Base-by-base conservation (phyloP, 2,797 vertebrate genomes). In the Botia kubotai region DNA sequence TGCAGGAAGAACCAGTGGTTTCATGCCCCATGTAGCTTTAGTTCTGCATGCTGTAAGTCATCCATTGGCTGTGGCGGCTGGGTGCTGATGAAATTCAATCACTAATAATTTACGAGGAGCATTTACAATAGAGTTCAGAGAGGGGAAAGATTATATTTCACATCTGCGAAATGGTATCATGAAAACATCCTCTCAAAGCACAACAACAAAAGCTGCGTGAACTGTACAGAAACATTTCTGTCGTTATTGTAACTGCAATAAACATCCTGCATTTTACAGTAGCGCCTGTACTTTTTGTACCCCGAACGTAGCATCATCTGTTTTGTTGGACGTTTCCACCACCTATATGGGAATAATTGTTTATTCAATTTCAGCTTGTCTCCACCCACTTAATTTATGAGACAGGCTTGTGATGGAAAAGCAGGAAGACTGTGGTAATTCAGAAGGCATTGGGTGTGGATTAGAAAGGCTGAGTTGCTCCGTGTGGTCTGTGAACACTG, bases 81-180 rank as follows among this genome's bases (percentile, higher is more conserved):
- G 86, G 72, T 80, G 84, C 83, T 85, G 87, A 90, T 91, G 86
- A 93, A 94, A 93, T 92, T 88, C 87, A 90, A 91, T 93, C 91
- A 89, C 73, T 84, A 85, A 85, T 90, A 84, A 91, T 92, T 92
- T 93, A 91, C 81, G 66, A 85, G 82, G 69, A 83, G 86, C 89
- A 87, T 91, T 86, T 84, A 75, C 87, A 87, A 88, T 86, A 87
- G 89, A 85, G 85, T 89, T 89, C 71, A 81, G 82, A 62, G 78
- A 83, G 16, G 76, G 58, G n/a, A 4, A 4, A 90, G 90, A 87
- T 93, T 87, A 84, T 91, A 87, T 91, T 90, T 87, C 89, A 89
- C 75, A 83, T 88, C 84, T 88, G 77, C 58, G 33, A 82, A 55
- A 58, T 43, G 26, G 2, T 83, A 90, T 90, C 89, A 89, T 90